These are phyloP conservation scores for Leucoraja erinaceus DNA, from an alignment of 2,113 vertebrate genomes.

Conservation along the genomic window DNA sequence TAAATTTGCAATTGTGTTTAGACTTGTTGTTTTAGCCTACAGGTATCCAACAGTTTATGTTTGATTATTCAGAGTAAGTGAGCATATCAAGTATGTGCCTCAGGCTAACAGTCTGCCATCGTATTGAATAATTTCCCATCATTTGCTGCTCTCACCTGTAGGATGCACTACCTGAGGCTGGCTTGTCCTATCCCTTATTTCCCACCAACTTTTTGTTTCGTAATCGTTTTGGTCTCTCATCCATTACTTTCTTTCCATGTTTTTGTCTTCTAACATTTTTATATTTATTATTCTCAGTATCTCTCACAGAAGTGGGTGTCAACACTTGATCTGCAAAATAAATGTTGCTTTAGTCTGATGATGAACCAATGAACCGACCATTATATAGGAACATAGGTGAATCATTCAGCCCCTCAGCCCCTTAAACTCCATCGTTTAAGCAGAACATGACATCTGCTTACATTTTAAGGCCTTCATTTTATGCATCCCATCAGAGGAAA, in stretches of 20 bases:
- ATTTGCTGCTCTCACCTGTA: background rate
- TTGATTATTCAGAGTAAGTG: slow-evolving; percentile 12
- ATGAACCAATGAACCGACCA: background rate
- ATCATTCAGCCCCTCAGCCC: background rate
- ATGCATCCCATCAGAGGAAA: background rate
- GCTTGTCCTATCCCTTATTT: background rate
- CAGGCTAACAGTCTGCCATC: background rate
- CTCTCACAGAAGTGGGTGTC: background rate
- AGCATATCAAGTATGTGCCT: background rate
- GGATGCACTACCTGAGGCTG: background rate
- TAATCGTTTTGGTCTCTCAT: background rate
- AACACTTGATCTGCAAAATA: background rate
- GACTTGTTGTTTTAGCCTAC: background rate
- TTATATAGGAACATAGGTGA: background rate
- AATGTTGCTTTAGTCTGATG: background rate
- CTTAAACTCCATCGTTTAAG: background rate
- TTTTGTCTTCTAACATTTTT: background rate
- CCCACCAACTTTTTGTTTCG: background rate
- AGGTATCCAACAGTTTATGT: slow-evolving; percentile 6
- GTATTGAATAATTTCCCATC: slow-evolving; percentile 5
- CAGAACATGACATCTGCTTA: background rate
- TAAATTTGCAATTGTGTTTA: background rate
- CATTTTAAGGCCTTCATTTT: background rate
- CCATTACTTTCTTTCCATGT: background rate
- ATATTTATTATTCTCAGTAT: background rate